These are phyloP conservation scores for Zaprionus ornatus DNA, from an alignment of 1,140 invertebrate species.

Conservation along the genomic window DNA sequence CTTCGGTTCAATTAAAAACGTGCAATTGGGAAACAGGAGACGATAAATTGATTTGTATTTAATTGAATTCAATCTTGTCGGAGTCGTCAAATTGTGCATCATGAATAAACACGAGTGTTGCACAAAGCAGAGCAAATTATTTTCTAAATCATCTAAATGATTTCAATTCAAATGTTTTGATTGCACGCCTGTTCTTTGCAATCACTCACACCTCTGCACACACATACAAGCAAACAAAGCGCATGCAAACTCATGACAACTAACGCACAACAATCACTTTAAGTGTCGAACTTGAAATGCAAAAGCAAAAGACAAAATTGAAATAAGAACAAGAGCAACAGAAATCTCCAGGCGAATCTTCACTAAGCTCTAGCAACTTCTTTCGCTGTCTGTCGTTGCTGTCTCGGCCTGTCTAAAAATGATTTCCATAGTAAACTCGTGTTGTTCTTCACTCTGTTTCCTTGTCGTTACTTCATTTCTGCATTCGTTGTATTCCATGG, in stretches of 20 bases:
- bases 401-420: conserved; percentile 23
- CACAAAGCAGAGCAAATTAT: neutral
- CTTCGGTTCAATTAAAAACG: conserved; percentile 26
- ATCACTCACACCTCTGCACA: conserved; percentile 13
- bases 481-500: conserved; percentile 13
- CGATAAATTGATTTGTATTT: conserved; percentile 14
- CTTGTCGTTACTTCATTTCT: conserved; percentile 31
- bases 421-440: conserved; percentile 27
- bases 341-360: conserved; percentile 49
- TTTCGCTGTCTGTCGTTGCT: neutral
- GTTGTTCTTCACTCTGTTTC: conserved; percentile 36
- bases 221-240: neutral
- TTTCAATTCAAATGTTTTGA: conserved; percentile 14
- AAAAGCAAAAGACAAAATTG: conserved; percentile 31
- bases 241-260: conserved; percentile 19
- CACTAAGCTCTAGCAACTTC: conserved; percentile 33
- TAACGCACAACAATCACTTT: conserved; percentile 26
- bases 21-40: neutral
- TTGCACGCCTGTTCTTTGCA: conserved; percentile 3
- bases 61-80: conserved; percentile 1
- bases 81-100: neutral
- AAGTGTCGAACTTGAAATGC: conserved; percentile 38
- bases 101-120: conserved; percentile 8
- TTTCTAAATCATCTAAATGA: conserved; percentile 14
- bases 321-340: conserved; percentile 20